Evolutionary conservation across 2,113 vertebrate species (phyloP).

Genomic region (Grus americana): DNA sequence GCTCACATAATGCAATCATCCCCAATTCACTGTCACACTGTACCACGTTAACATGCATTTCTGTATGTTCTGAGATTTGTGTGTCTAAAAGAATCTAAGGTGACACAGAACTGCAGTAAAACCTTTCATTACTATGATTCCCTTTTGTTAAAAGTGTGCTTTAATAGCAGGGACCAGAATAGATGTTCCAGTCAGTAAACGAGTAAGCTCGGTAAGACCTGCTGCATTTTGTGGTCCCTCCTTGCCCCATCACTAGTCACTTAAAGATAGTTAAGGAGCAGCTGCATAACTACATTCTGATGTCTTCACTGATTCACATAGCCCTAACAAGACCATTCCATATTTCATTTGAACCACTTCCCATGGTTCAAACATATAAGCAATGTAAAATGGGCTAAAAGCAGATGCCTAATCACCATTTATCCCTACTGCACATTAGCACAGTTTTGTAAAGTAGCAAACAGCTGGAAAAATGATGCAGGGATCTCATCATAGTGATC

Average conservation of each 20-base stretch:
- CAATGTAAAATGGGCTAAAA: background rate
- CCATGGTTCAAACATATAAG: background rate
- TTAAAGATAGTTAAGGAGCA: background rate
- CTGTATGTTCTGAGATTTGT: background rate
- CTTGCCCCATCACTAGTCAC: background rate
- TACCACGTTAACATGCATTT: background rate
- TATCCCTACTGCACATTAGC: background rate
- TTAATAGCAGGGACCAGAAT: background rate
- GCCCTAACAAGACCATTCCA: background rate
- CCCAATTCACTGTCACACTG: background rate
- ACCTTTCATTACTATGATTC: background rate
- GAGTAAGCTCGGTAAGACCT: background rate
- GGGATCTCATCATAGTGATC: background rate
- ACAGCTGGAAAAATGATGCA: background rate
- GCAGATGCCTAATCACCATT: background rate
- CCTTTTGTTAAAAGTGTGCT: background rate
- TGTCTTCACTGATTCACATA: background rate
- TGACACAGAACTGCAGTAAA: background rate
- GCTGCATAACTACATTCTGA: background rate
- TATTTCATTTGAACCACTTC: background rate
- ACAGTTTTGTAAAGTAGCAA: background rate
- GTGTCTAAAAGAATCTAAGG: background rate
- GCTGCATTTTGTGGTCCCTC: background rate
- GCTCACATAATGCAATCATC: background rate
- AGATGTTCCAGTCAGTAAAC: background rate